phyloP scores from a whole-genome alignment of 2,113 vertebrate species.

The Rhinoptilus africanus region DNA sequence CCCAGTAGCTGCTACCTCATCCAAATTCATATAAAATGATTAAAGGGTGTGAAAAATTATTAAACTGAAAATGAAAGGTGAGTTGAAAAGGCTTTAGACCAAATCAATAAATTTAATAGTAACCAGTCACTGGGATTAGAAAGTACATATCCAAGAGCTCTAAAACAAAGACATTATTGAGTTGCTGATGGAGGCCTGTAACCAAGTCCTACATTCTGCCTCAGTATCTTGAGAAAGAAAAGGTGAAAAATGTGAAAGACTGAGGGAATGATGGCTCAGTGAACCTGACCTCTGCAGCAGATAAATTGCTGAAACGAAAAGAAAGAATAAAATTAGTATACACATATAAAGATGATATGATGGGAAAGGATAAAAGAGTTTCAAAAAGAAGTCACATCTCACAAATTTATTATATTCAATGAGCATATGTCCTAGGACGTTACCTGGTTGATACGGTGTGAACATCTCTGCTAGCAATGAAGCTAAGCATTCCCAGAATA shows the following conservation, averaged over 20 bases:
- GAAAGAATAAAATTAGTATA: not conserved
- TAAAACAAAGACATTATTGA: not conserved
- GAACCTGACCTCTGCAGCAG: not conserved
- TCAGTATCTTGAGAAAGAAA: not conserved
- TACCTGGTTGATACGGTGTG: not conserved
- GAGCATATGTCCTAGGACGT: not conserved
- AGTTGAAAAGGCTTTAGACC: not conserved
- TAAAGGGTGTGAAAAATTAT: not conserved
- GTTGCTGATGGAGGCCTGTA: not conserved
- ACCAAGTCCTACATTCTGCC: not conserved
- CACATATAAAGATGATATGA: not conserved
- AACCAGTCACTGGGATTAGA: not conserved
- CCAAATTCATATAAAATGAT: not conserved
- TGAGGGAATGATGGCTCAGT: not conserved
- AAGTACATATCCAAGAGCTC: not conserved
- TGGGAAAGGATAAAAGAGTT: not conserved
- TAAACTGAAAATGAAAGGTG: not conserved
- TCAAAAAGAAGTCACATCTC: not conserved
- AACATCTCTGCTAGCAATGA: not conserved
- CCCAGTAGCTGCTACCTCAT: not conserved
- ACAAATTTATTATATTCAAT: not conserved
- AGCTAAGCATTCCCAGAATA: not conserved
- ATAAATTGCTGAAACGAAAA: not conserved
- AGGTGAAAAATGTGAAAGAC: not conserved
- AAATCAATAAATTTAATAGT: not conserved